Evolutionary conservation across 2,888 invertebrate species (phyloP).

Genomic region (Drosophila paracracens): DNA sequence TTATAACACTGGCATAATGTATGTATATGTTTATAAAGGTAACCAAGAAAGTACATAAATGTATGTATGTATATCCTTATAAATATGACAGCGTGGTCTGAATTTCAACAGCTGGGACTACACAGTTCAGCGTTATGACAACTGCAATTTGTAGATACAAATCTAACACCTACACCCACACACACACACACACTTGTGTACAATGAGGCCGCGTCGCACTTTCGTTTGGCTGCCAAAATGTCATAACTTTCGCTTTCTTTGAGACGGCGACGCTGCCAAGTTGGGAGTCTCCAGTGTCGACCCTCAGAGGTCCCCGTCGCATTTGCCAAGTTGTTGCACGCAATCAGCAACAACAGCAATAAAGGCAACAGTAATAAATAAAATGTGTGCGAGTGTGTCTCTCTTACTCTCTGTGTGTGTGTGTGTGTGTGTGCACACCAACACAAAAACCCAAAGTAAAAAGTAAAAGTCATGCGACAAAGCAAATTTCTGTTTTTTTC

Average conservation of each 20-base stretch:
- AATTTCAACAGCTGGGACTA: conserved; percentile 6
- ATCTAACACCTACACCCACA: conserved; percentile 44
- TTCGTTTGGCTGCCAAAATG: conserved; percentile 70
- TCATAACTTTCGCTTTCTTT: conserved; percentile 76
- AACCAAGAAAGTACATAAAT: background rate
- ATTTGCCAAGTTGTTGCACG: conserved; percentile 67
- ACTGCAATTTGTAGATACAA: conserved; percentile 70
- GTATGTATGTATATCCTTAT: background rate
- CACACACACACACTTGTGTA: background rate
- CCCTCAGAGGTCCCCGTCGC: conserved; percentile 25
- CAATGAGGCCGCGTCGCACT: conserved; percentile 42
- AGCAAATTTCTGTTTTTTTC: conserved; percentile 30
- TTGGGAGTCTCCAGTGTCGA: conserved; percentile 40
- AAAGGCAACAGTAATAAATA: conserved; percentile 39
- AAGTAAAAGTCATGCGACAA: conserved; percentile 75
- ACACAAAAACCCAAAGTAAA: conserved; percentile 20
- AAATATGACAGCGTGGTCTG: background rate
- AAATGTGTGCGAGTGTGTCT: conserved; percentile 19
- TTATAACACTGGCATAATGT: background rate
- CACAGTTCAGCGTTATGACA: conserved; percentile 39
- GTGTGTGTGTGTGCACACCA: conserved; percentile 10
- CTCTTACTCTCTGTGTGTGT: background rate
- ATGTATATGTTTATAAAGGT: background rate
- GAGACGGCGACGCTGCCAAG: conserved; percentile 46
- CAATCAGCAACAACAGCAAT: conserved; percentile 54